These are phyloP conservation scores for Meiosimyza platycephala DNA, from an alignment of 2,888 invertebrate genomes.

Conservation along the genomic window DNA sequence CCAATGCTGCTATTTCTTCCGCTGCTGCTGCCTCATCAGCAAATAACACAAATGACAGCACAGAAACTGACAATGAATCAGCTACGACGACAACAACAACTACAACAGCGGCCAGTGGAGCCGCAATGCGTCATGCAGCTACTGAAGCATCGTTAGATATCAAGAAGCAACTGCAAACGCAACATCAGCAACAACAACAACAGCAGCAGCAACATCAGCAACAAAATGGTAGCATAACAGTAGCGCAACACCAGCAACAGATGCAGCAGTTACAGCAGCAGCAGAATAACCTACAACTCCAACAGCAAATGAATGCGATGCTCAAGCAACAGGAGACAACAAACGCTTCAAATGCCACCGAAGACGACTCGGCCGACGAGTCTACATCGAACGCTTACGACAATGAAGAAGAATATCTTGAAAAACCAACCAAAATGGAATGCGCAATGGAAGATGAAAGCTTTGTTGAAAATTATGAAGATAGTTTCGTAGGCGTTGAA, in stretches of 20 bases:
- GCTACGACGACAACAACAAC: constrained; percentile 56
- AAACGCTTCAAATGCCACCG: constrained; percentile 51
- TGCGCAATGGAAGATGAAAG: constrained; percentile 60
- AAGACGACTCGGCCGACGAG: constrained; percentile 61
- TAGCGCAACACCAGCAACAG: constrained; percentile 43
- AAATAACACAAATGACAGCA: constrained; percentile 46
- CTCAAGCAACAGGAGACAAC: constrained; percentile 33
- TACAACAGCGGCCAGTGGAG: constrained; percentile 45
- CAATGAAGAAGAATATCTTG: constrained; percentile 51
- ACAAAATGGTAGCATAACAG: constrained; percentile 36
- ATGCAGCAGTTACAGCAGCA: constrained; percentile 45
- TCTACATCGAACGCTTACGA: constrained; percentile 59
- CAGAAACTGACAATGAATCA: constrained; percentile 56
- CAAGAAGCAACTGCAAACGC: constrained; percentile 25
- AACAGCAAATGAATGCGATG: constrained; percentile 31
- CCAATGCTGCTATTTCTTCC: constrained; percentile 17
- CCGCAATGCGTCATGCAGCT: neutral
- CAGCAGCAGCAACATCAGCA: constrained; percentile 39
- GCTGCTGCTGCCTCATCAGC: neutral
- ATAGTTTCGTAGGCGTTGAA: constrained; percentile 56
- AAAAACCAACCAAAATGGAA: constrained; percentile 49
- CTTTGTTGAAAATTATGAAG: constrained; percentile 62
- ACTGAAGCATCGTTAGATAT: constrained; percentile 2
- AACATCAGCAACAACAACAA: constrained; percentile 38
- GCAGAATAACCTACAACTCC: constrained; percentile 44